Evolutionary conservation across 2,797 vertebrate genomes (phyloP).

Genomic region (Tiaroga cobitis): DNA sequence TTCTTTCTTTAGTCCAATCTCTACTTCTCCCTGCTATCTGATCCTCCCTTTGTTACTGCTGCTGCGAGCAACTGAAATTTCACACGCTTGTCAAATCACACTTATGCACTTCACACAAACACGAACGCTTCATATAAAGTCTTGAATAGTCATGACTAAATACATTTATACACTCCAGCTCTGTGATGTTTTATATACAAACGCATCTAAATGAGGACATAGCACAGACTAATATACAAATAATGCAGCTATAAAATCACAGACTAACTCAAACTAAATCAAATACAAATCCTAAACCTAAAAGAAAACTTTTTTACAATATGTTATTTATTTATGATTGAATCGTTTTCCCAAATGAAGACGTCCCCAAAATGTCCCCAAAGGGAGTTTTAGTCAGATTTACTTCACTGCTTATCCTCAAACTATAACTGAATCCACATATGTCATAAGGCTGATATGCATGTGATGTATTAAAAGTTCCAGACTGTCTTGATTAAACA

Average conservation of each 20-base stretch:
- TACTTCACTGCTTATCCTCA: background rate
- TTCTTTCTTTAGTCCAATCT: constrained; percentile 36
- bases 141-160: constrained; percentile 31
- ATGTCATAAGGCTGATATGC: constrained; percentile 5
- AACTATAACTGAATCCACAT: constrained; percentile 4
- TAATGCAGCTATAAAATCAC: background rate
- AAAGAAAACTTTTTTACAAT: background rate
- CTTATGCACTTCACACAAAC: constrained; percentile 47
- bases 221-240: background rate
- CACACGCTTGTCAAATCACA: constrained; percentile 56
- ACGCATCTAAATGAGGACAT: background rate
- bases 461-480: constrained; percentile 9
- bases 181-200: background rate
- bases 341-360: constrained; percentile 15
- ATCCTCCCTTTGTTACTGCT: constrained; percentile 56
- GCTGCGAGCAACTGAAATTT: constrained; percentile 47
- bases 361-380: background rate
- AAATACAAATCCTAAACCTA: background rate
- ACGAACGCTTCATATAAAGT: constrained; percentile 1
- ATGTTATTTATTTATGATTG: no score
- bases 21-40: constrained; percentile 46
- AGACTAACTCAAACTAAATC: background rate
- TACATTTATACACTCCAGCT: constrained; percentile 3
- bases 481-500: constrained; percentile 45
- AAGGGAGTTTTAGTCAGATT: constrained; percentile 25